Evolutionary conservation across 2,888 invertebrate genomes (phyloP), one percentile per base, ranked within the genome.

Genomic region (Cenopis cana): DNA sequence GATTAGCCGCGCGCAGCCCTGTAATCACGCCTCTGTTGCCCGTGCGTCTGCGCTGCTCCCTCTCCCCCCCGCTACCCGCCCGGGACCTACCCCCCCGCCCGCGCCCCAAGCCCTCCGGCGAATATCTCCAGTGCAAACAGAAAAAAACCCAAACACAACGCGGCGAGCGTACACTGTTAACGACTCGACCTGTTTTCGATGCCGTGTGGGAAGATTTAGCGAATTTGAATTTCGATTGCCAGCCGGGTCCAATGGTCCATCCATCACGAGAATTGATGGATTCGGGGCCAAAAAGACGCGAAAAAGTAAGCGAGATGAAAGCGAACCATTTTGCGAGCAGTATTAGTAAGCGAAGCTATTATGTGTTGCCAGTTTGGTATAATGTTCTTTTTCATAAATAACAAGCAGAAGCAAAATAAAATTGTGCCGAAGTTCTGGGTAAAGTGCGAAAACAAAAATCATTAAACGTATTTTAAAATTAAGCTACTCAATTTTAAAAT

Each of bases 191-290:
- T 86, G 90, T 91, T 91, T 88, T 88, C 89, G 86, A 84, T 83
- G 84, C 86, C 81, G 88, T 92, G 91, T 93, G 93, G 91, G 93
- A 93, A 93, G 92, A 91, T 91, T 93, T 93, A 91, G 93, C 93
- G 90, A 93, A 93, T 93, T 93, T 93, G 91, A 93, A 91, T 91
- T 91, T 90, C 90, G 91, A 92, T 91, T 88, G 89, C 88, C 84
- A 82, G 85, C 70, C 82, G 78, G 81, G 81, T 82, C 85, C 87
- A 85, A 85, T 82, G 89, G 86, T 86, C 87, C 93, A 93, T 93
- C 92, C 93, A 92, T 93, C 93, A 92, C 82, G 79, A 84, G 90
- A 92, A 93, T 93, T 93, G 93, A 93, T 93, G 93, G 90, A 93
- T 91, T 91, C 78, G 86, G 91, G 88, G 79, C 91, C 89, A 93